phyloP scores from a whole-genome alignment of 2,113 vertebrate genomes.

The Lonchura striata region DNA sequence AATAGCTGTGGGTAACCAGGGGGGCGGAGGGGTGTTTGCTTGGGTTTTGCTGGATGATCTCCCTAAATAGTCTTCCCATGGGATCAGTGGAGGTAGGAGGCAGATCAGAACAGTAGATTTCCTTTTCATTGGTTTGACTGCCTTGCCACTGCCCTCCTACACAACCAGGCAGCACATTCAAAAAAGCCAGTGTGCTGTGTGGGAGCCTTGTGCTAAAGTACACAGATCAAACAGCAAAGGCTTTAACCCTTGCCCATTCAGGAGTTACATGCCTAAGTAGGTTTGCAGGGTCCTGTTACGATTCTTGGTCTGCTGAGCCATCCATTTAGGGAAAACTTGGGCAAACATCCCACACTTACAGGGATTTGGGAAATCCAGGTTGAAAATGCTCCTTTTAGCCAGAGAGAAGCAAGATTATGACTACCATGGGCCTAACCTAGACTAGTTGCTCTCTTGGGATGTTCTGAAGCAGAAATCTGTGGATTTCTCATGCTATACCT shows the following conservation, averaged over 20 bases:
- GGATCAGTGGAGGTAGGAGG: neutral
- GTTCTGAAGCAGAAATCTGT: neutral
- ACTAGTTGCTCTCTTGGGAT: neutral
- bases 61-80: neutral
- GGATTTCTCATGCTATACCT: neutral
- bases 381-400: neutral
- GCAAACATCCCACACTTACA: neutral
- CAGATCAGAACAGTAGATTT: neutral
- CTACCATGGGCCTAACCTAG: neutral
- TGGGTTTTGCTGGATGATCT: neutral
- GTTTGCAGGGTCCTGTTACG: neutral
- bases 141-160: neutral
- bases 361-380: neutral
- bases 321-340: neutral
- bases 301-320: neutral
- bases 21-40: neutral
- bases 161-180: neutral
- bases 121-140: neutral
- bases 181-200: neutral
- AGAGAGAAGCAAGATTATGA: neutral
- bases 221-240: neutral
- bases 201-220: neutral
- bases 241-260: neutral
- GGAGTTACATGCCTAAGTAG: neutral
- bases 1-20: constrained; percentile 14